These are phyloP conservation scores for Xanthia icteritia DNA, from an alignment of 2,888 invertebrate species.

Conservation along the genomic window DNA sequence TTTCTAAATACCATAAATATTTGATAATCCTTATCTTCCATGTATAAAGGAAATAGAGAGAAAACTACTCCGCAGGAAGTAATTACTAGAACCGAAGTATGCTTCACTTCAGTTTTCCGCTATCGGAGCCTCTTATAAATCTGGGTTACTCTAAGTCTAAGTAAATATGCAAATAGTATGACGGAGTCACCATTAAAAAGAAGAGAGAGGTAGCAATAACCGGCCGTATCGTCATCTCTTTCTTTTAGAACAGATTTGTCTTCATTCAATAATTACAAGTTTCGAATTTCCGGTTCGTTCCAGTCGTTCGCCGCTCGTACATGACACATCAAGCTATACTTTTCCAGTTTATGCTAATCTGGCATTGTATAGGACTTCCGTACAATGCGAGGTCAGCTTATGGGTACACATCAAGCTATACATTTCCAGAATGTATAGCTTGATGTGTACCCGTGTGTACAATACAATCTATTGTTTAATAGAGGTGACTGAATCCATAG, in stretches of 20 bases:
- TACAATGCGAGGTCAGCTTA: too few relatives aligned
- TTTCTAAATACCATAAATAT: too few relatives aligned
- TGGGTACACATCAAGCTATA: too few relatives aligned
- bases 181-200: background rate
- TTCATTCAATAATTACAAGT: background rate
- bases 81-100: slow-evolving; percentile 2
- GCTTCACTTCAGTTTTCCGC: background rate
- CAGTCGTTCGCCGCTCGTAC: too few relatives aligned
- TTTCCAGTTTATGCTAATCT: too few relatives aligned
- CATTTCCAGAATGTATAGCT: too few relatives aligned
- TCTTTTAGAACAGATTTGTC: background rate
- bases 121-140: slow-evolving; percentile 3
- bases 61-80: slow-evolving; percentile 12
- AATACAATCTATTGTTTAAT: background rate
- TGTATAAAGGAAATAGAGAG: slow-evolving; percentile 7
- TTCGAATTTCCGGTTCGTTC: background rate
- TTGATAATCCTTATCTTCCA: too few relatives aligned
- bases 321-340: too few relatives aligned
- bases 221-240: background rate
- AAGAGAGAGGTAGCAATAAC: background rate
- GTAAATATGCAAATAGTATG: background rate
- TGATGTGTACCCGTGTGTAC: too few relatives aligned
- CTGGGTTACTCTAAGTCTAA: slow-evolving; percentile 15
- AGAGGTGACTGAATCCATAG: background rate
- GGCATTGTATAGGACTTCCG: too few relatives aligned